Base-by-base conservation (phyloP, 2,888 invertebrate species). In the Volucella inflata region DNA sequence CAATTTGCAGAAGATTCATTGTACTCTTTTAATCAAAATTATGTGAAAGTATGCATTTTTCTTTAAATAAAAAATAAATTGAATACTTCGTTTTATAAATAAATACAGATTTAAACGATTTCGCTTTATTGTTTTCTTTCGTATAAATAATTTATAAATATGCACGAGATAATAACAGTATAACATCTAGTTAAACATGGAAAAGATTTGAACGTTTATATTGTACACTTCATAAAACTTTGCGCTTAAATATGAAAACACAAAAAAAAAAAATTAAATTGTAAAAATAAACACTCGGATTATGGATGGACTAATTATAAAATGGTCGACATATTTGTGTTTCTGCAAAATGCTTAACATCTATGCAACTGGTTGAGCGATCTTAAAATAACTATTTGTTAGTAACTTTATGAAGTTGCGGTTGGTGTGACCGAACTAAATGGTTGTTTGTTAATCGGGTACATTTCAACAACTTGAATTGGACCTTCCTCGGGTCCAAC, bases 381-480 rank as follows among this genome's bases (percentile, higher is more conserved):
- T 51, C 36, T 62, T 38, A 36, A 36, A 46, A 36, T 21, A 46
- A 10, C 11, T 30, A 11, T 38, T n/a, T 16, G 6, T 21, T 44
- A 65, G 4, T 9, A 0, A 8, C 12, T 48, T 44, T 85, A 85
- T 30, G 76, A 68, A 55, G 55, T 80, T 50, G 80, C 68, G 42
- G 75, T 44, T 14, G 65, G 48, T 11, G 65, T 46, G 14, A 85
- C 65, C 21, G 84, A 85, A 87, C 91, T 91, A 62, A 92, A 92
- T 14, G 92, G 92, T 65, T 92, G 91, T 48, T 91, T 92, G 68
- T 92, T 92, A 14, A 92, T 92, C 6, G 92, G 92, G 89, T 91
- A 91, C 91, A 92, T 90, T 82, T 92, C 92, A 6, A 91, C 90
- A 8, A 90, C 91, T 87, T 92, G 92, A 51, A 92, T 91, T 2